These are phyloP conservation scores for Enteromius mattozi DNA, from an alignment of 2,797 vertebrate genomes.

Conservation along the genomic window DNA sequence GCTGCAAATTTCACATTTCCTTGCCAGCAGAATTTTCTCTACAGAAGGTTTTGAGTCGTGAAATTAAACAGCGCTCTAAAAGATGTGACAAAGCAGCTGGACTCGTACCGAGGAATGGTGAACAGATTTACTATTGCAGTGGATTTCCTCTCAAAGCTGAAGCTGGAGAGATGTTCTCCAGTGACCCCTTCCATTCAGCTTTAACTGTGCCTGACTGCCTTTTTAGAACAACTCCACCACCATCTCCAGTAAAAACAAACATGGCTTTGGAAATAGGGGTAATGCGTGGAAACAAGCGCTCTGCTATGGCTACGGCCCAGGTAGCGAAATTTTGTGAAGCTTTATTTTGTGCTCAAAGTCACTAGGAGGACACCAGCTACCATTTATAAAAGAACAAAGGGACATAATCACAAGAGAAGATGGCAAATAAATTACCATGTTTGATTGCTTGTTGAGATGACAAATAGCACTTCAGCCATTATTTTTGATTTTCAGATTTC, in stretches of 20 bases:
- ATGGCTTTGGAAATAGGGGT: conserved; percentile 26
- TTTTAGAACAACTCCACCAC: conserved; percentile 1
- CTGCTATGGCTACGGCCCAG: background rate
- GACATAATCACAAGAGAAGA: background rate
- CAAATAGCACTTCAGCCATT: background rate
- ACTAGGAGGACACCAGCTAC: background rate
- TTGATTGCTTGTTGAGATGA: conserved; percentile 1
- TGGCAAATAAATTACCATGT: background rate
- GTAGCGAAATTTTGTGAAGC: background rate
- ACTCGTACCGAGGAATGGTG: background rate
- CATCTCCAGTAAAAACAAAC: conserved; percentile 24
- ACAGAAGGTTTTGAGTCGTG: conserved; percentile 30
- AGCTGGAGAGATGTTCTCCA: conserved; percentile 8
- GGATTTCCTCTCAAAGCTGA: conserved; percentile 18
- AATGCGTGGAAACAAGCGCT: background rate
- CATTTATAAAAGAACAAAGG: conserved; percentile 2
- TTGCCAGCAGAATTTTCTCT: conserved; percentile 34
- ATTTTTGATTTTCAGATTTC: background rate
- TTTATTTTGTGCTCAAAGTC: conserved; percentile 9
- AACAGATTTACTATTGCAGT: conserved; percentile 26
- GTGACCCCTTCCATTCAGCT: conserved; percentile 16
- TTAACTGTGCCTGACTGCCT: conserved; percentile 28
- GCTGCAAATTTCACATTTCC: conserved; percentile 24
- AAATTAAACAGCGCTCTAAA: conserved; percentile 34
- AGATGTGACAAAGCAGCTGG: conserved; percentile 31